These are phyloP conservation scores for Xestia c-nigrum DNA, from an alignment of 2,888 invertebrate genomes.

Conservation along the genomic window DNA sequence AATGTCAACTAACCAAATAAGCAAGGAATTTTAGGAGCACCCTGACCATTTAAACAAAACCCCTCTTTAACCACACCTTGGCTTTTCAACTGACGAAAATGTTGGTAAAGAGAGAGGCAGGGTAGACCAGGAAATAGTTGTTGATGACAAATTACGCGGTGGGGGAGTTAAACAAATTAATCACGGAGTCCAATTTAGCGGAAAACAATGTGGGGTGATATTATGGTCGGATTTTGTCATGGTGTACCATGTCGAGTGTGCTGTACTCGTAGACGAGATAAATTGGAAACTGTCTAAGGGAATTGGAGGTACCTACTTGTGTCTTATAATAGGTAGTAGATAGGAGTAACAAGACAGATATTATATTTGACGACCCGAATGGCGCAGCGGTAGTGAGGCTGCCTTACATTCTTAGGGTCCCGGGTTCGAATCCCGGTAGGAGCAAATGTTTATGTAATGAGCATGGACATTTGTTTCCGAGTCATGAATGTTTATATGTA, in stretches of 20 bases:
- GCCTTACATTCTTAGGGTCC: no score
- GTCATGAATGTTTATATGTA: no score
- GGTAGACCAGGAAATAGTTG: conserved; percentile 73
- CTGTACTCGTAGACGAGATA: conserved; percentile 52
- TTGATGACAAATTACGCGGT: conserved; percentile 83
- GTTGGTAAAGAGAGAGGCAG: conserved; percentile 43
- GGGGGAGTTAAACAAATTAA: conserved; percentile 89
- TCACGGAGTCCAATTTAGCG: conserved; percentile 87
- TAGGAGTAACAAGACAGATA: background rate
- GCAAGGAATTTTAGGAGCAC: conserved; percentile 76
- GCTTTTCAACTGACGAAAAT: conserved; percentile 31
- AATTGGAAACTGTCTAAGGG: conserved; percentile 51
- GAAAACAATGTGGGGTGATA: conserved; percentile 86
- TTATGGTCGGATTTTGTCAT: conserved; percentile 80
- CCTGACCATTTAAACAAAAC: conserved; percentile 67
- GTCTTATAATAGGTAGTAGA: background rate
- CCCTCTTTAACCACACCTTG: conserved; percentile 47
- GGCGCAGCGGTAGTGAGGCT: no score
- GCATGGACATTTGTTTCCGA: no score
- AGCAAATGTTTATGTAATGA: no score
- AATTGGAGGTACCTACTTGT: conserved; percentile 1
- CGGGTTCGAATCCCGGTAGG: no score
- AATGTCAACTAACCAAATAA: conserved; percentile 87
- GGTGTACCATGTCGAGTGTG: conserved; percentile 66
- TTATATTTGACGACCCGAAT: no score